Base-by-base conservation (phyloP, 1,140 invertebrate genomes). In the Ips nitidus region DNA sequence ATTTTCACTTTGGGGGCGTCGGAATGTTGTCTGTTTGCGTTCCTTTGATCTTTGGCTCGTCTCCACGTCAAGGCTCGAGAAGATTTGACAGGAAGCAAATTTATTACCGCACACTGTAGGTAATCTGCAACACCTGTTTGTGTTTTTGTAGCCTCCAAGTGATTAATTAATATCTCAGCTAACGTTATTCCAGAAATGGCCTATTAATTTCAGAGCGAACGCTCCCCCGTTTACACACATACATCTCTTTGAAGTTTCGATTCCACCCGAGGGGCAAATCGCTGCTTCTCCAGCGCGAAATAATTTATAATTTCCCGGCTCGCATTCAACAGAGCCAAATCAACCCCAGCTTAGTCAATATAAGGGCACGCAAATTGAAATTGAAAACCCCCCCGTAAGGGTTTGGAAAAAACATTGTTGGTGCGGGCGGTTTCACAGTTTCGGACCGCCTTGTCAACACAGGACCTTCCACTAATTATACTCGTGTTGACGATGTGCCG, bases 1-100 rank as follows among this genome's bases (percentile, higher is more conserved):
- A 58, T 58, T 58, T 58, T 58, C 56, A 41, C 56, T 41, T 42
- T 37, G 56, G 40, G 56, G 56, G 56, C 56, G 56, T 58, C 40
- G 5, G 56, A 41, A 41, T 58, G 56, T 42, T 41, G 40, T 58
- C 37, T 41, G 40, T 41, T 39, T 36, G 56, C 37, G 52, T 55
- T 55, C 36, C 37, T 55, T 55, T 55, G 52, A 55, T 55, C 52
- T 55, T 55, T 37, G 36, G 36, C 52, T 55, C 52, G 37, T 22
- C 5, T 7, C 36, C 52, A 37, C 37, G 45, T 22, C 45, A 50
- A 22, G 45, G 6, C 7, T 8, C 7, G 45, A 8, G 45, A 50
- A 50, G 45, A 8, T 50, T 8, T 50, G 45, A 50, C 45, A 50
- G 45, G 45, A 22, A 6, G 45, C 7, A 6, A 50, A 50, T 50